Conservation (phyloP, 2,888 invertebrate genomes). For the Synanthedon andrenaeformis region DNA sequence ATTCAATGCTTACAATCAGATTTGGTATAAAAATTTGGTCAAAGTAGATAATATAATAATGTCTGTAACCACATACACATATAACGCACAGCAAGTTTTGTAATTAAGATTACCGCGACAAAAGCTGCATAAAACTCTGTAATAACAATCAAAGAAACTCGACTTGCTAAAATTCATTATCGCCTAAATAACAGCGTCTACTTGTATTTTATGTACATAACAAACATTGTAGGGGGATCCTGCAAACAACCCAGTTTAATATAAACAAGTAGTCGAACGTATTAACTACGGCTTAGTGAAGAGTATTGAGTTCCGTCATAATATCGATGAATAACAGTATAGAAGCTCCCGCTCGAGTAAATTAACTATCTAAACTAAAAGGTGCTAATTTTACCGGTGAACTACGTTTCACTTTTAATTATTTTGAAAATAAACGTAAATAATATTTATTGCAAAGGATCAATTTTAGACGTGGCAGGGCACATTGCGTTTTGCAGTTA, state of each 20-base stretch:
- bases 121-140: neutral
- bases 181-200: neutral
- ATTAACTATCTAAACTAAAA: too few species aligned
- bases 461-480: too few species aligned
- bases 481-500: too few species aligned
- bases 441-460: too few species aligned
- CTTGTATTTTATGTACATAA: constrained; percentile 1
- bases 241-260: constrained; percentile 6
- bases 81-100: too few species aligned
- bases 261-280: constrained; percentile 16
- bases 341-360: neutral
- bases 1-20: too few species aligned
- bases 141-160: constrained; percentile 1
- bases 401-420: too few species aligned
- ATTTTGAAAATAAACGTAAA: too few species aligned
- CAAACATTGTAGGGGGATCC: constrained; percentile 3
- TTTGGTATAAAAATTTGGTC: too few species aligned
- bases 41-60: too few species aligned
- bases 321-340: neutral
- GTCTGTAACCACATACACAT: too few species aligned
- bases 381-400: too few species aligned
- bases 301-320: neutral
- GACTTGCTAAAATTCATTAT: constrained; percentile 2
- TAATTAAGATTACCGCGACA: neutral
- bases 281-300: neutral